A percentile compares a stretch with the other conserved stretches of the same genome.
Evolutionary conservation across 2,888 invertebrate genomes (phyloP).

Genomic region (Sarcophaga rosellei): DNA sequence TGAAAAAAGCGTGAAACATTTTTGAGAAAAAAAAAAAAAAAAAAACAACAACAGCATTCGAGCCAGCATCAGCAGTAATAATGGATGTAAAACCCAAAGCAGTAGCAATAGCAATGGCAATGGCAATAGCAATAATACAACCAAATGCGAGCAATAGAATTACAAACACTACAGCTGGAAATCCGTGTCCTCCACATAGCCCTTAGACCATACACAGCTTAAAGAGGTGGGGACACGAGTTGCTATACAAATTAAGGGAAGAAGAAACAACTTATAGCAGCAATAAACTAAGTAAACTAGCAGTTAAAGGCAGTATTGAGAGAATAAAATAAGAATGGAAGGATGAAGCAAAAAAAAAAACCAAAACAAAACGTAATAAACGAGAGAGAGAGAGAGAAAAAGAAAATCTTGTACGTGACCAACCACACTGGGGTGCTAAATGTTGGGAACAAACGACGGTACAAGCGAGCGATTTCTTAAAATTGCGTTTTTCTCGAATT

Average conservation of each 20-base stretch:
- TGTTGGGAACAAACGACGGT: slow-evolving; percentile 9
- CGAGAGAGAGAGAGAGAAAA: slow-evolving; percentile 73
- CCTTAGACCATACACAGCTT: slow-evolving; percentile 28
- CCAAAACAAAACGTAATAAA: slow-evolving; percentile 78
- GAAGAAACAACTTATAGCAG: slow-evolving; percentile 71
- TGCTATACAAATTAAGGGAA: neutral
- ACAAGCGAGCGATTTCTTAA: slow-evolving; percentile 31
- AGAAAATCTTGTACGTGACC: slow-evolving; percentile 80
- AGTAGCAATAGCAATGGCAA: neutral
- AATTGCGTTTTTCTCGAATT: slow-evolving; percentile 35
- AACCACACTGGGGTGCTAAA: slow-evolving; percentile 76
- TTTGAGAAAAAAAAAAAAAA: slow-evolving; percentile 46
- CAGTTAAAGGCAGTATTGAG: slow-evolving; percentile 40
- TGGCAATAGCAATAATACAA: neutral
- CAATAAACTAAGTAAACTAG: slow-evolving; percentile 76
- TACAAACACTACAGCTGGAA: slow-evolving; percentile 48
- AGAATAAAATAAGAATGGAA: slow-evolving; percentile 25
- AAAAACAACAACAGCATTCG: slow-evolving; percentile 4
- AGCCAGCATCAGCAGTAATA: neutral
- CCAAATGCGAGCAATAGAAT: slow-evolving; percentile 54
- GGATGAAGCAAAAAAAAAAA: slow-evolving; percentile 65
- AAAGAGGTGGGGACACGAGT: neutral
- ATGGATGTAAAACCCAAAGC: neutral
- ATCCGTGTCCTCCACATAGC: slow-evolving; percentile 20
- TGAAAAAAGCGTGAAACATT: slow-evolving; percentile 77